Evolutionary conservation across 2,888 invertebrate genomes (phyloP), one percentile per base, ranked within the genome.

Genomic region (Brenthis ino): DNA sequence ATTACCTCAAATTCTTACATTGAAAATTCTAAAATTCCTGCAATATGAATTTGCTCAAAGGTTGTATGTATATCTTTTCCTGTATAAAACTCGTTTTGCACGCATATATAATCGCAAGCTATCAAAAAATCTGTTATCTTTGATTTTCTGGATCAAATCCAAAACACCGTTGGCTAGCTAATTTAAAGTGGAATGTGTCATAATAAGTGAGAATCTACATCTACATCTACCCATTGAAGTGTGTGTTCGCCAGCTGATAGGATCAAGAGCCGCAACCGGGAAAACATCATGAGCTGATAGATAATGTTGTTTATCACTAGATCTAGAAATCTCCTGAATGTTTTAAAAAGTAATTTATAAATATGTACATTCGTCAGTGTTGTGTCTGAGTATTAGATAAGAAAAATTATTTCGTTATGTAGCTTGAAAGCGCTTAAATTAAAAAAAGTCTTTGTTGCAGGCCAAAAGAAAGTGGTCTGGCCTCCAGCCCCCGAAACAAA

Each of bases 391-490:
- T 8, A 2, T 43, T 43, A 43, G 37, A 11, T 43, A 5, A n/a
- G 51, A 8, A 1, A n/a, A 16, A 13, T 74, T 70, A 8, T 4
- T 20, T 55, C 5, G 16, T 24, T 8, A 1, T 12, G 24, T 13
- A 12, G 8, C 6, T 24, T 20, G 24, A n/a, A 20, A 24, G 4
- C 24, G 20, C 8, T 51, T 33, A 14, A 28, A 28, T 28, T 4
- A 28, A 28, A 28, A 20, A 28, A 3, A 37, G n/a, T 51, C 57
- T 65, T 77, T 74, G 70, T 74, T 94, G 14, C 93, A 97, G 97
- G 96, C 87, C 94, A 96, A 80, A 97, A 96, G 93, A 95, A 96
- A 91, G 97, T 97, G 82, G 96, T 96, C 88, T 97, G 97, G 97
- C 97, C 97, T 76, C 97, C 97, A 77, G 95, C 95, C 84, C 95